Evolutionary conservation across 2,113 vertebrate genomes (phyloP).

Genomic region (Varanus komodoensis): DNA sequence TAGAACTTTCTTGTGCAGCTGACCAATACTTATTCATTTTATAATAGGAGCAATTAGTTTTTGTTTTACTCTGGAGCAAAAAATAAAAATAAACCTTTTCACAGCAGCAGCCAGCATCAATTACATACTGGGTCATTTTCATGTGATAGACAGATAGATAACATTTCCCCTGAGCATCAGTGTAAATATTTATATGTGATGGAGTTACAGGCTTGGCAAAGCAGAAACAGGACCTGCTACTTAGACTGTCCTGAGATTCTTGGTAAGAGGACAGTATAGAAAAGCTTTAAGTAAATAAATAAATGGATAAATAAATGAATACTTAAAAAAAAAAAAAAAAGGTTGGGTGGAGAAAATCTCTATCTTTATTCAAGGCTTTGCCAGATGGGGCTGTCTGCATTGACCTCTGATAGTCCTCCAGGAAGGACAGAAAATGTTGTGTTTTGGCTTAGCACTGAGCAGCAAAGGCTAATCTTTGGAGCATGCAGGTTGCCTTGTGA

Average conservation of each 20-base stretch:
- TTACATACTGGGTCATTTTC: conserved; percentile 35
- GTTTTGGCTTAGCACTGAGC: conserved; percentile 29
- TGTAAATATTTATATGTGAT: conserved; percentile 45
- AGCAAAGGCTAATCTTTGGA: conserved; percentile 45
- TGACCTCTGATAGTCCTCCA: conserved; percentile 30
- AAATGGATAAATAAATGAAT: too few species aligned
- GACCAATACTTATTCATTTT: not conserved
- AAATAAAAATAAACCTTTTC: not conserved
- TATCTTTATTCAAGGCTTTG: not conserved
- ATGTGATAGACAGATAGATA: not conserved
- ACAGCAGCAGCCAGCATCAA: not conserved
- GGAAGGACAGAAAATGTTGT: conserved; percentile 35
- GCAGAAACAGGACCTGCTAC: conserved; percentile 23
- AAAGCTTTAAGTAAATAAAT: too few species aligned
- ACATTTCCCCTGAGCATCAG: conserved; percentile 17
- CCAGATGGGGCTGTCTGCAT: conserved; percentile 10
- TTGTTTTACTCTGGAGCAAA: not conserved
- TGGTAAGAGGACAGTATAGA: too few species aligned
- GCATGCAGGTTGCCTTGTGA: conserved; percentile 16
- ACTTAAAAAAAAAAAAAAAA: not conserved
- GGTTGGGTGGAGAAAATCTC: conserved; percentile 2
- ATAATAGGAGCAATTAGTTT: not conserved
- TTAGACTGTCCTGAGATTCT: too few species aligned
- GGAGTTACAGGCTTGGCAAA: conserved; percentile 9
- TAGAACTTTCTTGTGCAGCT: not conserved